These are phyloP conservation scores for Zoanthus gigantus DNA, from an alignment of 92 coral and sea anemone genomes.

Conservation along the genomic window DNA sequence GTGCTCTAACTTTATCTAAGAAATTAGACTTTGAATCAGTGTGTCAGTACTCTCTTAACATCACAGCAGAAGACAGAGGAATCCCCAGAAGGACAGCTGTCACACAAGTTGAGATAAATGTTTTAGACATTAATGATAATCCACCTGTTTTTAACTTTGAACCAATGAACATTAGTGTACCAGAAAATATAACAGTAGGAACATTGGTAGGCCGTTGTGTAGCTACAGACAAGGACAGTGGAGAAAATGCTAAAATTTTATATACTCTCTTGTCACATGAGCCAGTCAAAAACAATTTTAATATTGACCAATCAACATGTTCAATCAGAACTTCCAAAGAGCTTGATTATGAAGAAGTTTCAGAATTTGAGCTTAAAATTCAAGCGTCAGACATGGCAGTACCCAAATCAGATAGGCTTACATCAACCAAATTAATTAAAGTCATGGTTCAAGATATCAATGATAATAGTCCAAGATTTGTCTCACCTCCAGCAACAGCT, in stretches of 20 bases:
- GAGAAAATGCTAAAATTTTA: conserved; percentile 74
- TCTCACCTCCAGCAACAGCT: conserved; percentile 81
- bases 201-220: conserved; percentile 76
- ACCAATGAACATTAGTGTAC: conserved; percentile 56
- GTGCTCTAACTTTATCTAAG: conserved; percentile 72
- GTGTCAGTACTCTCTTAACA: conserved; percentile 67
- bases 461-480: conserved; percentile 89
- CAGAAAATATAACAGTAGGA: conserved; percentile 74
- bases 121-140: conserved; percentile 86
- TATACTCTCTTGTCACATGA: conserved; percentile 78
- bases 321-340: conserved; percentile 56
- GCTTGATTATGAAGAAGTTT: conserved; percentile 76
- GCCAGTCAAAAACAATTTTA: conserved; percentile 57
- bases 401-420: conserved; percentile 67
- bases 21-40: conserved; percentile 85
- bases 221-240: conserved; percentile 88
- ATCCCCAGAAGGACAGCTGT: conserved; percentile 65
- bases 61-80: conserved; percentile 92
- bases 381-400: conserved; percentile 82
- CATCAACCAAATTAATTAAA: conserved; percentile 70
- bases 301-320: conserved; percentile 71
- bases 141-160: conserved; percentile 73
- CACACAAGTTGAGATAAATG: conserved; percentile 73
- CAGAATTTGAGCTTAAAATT: conserved; percentile 72
- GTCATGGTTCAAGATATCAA: conserved; percentile 78